A percentile compares a stretch with the other conserved stretches of the same genome.
phyloP scores from a whole-genome alignment of 1,140 invertebrate species.

The Acyrthosiphon pisum region DNA sequence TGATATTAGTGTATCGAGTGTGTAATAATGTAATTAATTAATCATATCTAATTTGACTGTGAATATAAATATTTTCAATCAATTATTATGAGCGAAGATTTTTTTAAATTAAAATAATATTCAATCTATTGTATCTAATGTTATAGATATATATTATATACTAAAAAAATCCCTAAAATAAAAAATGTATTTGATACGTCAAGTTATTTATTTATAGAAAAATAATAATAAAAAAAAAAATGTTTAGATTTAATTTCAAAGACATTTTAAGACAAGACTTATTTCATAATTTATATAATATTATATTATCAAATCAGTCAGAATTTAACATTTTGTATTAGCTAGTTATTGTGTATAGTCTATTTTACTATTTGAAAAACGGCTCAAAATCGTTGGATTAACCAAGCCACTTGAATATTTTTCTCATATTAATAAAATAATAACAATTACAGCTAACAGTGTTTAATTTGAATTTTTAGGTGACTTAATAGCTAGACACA shows the following conservation, averaged over 20 bases:
- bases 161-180: not conserved
- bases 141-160: not conserved
- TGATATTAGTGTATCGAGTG: not conserved
- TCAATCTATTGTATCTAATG: too few species aligned
- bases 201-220: not conserved
- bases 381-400: not conserved
- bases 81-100: not conserved
- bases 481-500: slow-evolving; percentile 90
- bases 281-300: not conserved
- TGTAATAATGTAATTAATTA: too few species aligned
- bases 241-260: not conserved
- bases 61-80: not conserved
- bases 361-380: not conserved
- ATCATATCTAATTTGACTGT: not conserved
- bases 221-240: not conserved
- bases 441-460: not conserved
- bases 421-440: not conserved
- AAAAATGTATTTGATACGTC: not conserved
- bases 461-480: slow-evolving; percentile 65
- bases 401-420: not conserved
- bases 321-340: not conserved
- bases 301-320: not conserved
- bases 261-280: not conserved
- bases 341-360: too few species aligned
- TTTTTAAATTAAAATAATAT: not conserved